A percentile compares a stretch with the other conserved stretches of the same genome.
Conservation (phyloP, 2,113 vertebrate species). For the Silurus asotus region DNA sequence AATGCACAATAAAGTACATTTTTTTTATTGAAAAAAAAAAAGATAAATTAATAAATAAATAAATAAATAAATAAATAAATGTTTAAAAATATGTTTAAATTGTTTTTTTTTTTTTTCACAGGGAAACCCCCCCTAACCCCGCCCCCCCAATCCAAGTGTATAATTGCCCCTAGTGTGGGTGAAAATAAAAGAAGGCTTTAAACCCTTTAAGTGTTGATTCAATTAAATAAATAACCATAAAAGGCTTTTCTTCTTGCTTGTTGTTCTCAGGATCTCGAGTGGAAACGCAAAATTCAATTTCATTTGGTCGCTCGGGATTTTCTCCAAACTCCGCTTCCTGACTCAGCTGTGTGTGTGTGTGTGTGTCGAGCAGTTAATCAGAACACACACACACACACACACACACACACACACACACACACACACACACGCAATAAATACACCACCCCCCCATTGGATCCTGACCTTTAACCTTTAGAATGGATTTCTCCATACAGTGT, state of each 20-base stretch:
- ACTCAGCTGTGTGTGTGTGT: conserved; percentile 10
- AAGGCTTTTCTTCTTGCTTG: background rate
- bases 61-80: too few species aligned
- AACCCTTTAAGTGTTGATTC: conserved; percentile 50
- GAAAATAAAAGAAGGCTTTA: conserved; percentile 45
- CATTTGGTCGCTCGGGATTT: background rate
- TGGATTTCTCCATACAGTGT: background rate
- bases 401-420: conserved; percentile 6
- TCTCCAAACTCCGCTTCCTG: background rate
- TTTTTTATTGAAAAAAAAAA: background rate
- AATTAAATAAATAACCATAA: conserved; percentile 17
- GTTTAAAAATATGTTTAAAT: too few species aligned
- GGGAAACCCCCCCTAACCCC: too few species aligned
- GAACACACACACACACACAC: background rate
- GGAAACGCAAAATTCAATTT: background rate
- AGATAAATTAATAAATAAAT: too few species aligned
- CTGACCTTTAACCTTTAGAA: background rate
- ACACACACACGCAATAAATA: background rate
- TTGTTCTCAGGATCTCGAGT: background rate
- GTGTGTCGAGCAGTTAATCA: too few species aligned
- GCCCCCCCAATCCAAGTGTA: background rate
- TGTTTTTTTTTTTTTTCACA: too few species aligned
- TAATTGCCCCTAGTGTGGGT: background rate
- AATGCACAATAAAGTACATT: background rate
- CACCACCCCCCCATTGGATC: background rate